A percentile compares a stretch with the other conserved stretches of the same genome.
Conservation (phyloP, 2,888 invertebrate genomes). For the Eumacrocentrus americanus region DNA sequence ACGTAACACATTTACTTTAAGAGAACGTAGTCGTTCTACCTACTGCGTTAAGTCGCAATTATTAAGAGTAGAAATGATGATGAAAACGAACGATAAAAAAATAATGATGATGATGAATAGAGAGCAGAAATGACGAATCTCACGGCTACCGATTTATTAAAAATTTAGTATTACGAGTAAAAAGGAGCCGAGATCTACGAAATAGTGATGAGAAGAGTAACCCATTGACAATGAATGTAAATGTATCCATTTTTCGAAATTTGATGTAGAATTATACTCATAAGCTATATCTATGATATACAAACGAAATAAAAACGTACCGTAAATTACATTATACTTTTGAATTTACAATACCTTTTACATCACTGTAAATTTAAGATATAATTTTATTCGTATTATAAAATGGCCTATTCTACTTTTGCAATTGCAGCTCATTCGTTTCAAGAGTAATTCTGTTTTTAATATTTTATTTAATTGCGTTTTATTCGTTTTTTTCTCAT, state of each 20-base stretch:
- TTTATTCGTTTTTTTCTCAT: constrained; percentile 1
- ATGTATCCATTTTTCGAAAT: constrained; percentile 62
- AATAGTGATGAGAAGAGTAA: constrained; percentile 45
- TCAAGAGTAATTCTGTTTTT: too few relatives aligned
- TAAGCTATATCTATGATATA: constrained; percentile 62
- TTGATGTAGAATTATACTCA: constrained; percentile 62
- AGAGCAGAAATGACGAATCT: constrained; percentile 31
- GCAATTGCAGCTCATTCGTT: too few relatives aligned
- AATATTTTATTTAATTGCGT: constrained; percentile 19
- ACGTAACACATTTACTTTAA: constrained; percentile 56
- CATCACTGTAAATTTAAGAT: too few relatives aligned
- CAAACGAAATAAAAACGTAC: constrained; percentile 61
- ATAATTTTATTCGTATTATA: too few relatives aligned
- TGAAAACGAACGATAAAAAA: constrained; percentile 29
- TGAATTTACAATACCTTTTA: constrained; percentile 12
- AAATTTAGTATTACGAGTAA: constrained; percentile 25
- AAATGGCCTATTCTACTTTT: too few relatives aligned
- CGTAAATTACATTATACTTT: constrained; percentile 48
- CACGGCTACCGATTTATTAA: constrained; percentile 31
- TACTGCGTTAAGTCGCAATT: constrained; percentile 55
- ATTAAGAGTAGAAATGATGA: constrained; percentile 31
- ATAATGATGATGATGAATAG: constrained; percentile 9
- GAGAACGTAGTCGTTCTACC: constrained; percentile 54
- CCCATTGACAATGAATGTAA: constrained; percentile 63
- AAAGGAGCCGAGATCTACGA: constrained; percentile 28